Conservation (phyloP, 2,888 invertebrate genomes). For the Scaptomyza flava region DNA sequence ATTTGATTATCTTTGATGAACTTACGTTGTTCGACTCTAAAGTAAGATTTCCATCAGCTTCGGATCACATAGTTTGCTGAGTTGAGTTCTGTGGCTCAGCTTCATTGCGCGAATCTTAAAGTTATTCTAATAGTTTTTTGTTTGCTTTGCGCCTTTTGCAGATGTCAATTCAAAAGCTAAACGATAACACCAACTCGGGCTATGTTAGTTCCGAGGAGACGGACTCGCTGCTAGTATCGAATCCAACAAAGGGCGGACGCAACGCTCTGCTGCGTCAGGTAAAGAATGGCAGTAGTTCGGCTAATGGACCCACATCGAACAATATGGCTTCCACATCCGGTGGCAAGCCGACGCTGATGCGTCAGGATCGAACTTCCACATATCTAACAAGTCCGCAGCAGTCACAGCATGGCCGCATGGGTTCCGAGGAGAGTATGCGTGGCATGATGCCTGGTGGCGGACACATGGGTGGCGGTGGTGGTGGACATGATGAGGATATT, state of each 20-base stretch:
- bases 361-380: constrained; percentile 93
- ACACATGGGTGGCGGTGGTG: constrained; percentile 17
- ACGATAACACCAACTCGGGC: constrained; percentile 87
- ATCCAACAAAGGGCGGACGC: constrained; percentile 82
- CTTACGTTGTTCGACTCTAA: not conserved
- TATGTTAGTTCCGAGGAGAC: constrained; percentile 93
- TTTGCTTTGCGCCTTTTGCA: constrained; percentile 37
- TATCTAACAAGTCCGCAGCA: constrained; percentile 88
- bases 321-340: constrained; percentile 83
- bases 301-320: constrained; percentile 81
- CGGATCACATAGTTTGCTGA: no score
- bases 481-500: constrained; percentile 84
- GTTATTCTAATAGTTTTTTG: no score
- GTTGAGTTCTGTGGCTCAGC: no score
- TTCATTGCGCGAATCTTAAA: no score
- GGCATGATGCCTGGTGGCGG: constrained; percentile 79
- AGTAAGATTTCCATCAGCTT: constrained; percentile 29
- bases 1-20: constrained; percentile 15
- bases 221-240: constrained; percentile 89
- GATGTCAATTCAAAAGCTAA: constrained; percentile 85
- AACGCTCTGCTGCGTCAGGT: constrained; percentile 81
- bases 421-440: constrained; percentile 91
- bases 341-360: constrained; percentile 92
- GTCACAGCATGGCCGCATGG: constrained; percentile 89
- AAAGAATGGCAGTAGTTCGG: constrained; percentile 82